phyloP scores from a whole-genome alignment of 1,140 invertebrate genomes.

The Rhopalosiphum maidis region DNA sequence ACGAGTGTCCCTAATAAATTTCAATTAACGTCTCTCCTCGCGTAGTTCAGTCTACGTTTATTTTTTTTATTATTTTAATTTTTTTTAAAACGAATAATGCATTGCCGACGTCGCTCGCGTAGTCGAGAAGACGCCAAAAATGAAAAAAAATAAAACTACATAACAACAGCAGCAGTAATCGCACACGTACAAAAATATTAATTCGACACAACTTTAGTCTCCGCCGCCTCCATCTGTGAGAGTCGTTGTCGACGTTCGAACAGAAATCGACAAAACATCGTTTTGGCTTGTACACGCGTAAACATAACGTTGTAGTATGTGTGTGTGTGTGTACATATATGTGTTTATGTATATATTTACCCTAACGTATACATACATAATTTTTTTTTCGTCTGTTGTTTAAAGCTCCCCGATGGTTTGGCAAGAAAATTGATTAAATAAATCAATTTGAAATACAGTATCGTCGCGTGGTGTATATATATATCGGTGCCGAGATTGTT shows the following conservation, averaged over 20 bases:
- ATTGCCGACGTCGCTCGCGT: slow-evolving; percentile 19
- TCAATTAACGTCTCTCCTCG: slow-evolving; percentile 46
- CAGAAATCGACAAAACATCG: slow-evolving; percentile 1
- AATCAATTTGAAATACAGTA: slow-evolving; percentile 41
- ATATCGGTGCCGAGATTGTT: slow-evolving; percentile 49
- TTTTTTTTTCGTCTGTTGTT: slow-evolving; percentile 17
- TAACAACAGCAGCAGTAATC: background rate
- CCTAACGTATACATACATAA: no score
- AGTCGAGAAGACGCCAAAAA: slow-evolving; percentile 51
- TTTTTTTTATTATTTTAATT: slow-evolving; percentile 38
- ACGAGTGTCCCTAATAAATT: slow-evolving; percentile 53
- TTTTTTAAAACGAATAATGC: slow-evolving; percentile 47
- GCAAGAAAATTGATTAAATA: slow-evolving; percentile 55
- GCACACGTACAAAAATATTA: slow-evolving; percentile 15
- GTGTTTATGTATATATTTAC: background rate
- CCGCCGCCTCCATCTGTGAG: background rate
- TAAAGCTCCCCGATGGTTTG: slow-evolving; percentile 39
- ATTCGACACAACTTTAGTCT: background rate
- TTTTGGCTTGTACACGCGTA: background rate
- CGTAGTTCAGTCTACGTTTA: background rate
- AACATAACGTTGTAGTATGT: background rate
- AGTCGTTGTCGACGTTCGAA: background rate
- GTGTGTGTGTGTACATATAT: background rate
- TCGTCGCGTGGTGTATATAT: background rate
- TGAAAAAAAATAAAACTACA: slow-evolving; percentile 5